Evolutionary conservation across 2,113 vertebrate species (phyloP).

Genomic region (Daboia siamensis): DNA sequence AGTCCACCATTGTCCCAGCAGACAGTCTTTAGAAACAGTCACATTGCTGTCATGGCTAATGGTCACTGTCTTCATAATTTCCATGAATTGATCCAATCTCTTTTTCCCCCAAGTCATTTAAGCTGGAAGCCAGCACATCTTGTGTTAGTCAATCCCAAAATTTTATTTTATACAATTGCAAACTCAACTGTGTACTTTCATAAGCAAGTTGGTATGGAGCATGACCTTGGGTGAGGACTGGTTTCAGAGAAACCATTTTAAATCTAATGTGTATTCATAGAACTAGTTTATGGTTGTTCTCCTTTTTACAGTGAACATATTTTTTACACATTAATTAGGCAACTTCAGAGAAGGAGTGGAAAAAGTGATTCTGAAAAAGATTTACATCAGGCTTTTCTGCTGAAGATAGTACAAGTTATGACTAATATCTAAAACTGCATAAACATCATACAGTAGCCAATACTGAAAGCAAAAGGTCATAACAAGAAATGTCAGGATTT

Average conservation of each 20-base stretch:
- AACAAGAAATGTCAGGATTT: constrained; percentile 15
- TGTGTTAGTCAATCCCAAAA: background rate
- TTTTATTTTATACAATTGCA: background rate
- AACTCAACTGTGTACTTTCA: background rate
- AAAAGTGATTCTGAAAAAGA: background rate
- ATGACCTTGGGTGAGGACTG: background rate
- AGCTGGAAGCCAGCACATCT: background rate
- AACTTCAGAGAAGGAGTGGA: background rate
- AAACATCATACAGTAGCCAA: background rate
- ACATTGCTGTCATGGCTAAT: background rate
- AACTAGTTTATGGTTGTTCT: background rate
- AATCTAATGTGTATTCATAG: background rate
- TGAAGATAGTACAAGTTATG: background rate
- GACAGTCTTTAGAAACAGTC: background rate
- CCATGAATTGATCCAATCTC: background rate
- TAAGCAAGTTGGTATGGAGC: background rate
- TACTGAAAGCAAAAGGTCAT: constrained; percentile 4
- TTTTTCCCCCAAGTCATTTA: background rate
- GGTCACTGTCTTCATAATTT: background rate
- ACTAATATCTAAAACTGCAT: background rate
- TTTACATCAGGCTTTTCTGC: background rate
- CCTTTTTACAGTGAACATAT: constrained; percentile 5
- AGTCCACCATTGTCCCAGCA: background rate
- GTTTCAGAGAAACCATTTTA: background rate
- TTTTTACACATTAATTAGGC: background rate